Evolutionary conservation across 2,797 vertebrate genomes (phyloP), one percentile per base, ranked within the genome.

Genomic region (Falco naumanni): DNA sequence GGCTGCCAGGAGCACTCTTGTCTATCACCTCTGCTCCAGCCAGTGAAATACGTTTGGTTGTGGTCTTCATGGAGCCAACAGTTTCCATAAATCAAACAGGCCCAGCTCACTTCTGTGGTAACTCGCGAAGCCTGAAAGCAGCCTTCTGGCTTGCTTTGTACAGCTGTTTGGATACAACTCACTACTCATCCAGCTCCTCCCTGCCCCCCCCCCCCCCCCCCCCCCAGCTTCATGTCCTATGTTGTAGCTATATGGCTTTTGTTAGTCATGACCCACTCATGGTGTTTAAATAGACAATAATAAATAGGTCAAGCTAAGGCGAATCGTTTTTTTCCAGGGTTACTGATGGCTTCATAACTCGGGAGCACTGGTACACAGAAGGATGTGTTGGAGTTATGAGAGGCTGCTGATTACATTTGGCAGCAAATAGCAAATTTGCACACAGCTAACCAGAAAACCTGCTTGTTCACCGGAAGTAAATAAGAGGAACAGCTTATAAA

Each of bases 41-140:
- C 0, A 0, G 6, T 33, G 18, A 37, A 63, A 16, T 12, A 5
- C 31, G 18, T 22, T 61, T 65, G 37, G 13, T 39, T 16, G 15
- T 25, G 70, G 61, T 14, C 51, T 76, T 16, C 41, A 16, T 8
- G 13, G 59, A 87, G 48, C 43, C 71, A 47, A 8, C 48, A 43
- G 4, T 43, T 68, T 26, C n/a, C 39, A 24, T 6, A 45, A 84
- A 79, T 43, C 48, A 74, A 83, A 74, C 59, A 34, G 15, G 33
- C 25, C 14, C 59, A 41, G 43, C 16, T 77, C 31, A 33, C 34
- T 43, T 56, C 48, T 41, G 28, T 1, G 10, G 18, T 33, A 22
- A 66, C 34, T 84, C 16, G 57, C 66, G 56, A 69, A 78, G 37
- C 47, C 18, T 59, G 18, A 37, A 21, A 59, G 71, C 65, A 85